Evolutionary conservation across 2,113 vertebrate species (phyloP).

Genomic region (Scartelaos histophorus): DNA sequence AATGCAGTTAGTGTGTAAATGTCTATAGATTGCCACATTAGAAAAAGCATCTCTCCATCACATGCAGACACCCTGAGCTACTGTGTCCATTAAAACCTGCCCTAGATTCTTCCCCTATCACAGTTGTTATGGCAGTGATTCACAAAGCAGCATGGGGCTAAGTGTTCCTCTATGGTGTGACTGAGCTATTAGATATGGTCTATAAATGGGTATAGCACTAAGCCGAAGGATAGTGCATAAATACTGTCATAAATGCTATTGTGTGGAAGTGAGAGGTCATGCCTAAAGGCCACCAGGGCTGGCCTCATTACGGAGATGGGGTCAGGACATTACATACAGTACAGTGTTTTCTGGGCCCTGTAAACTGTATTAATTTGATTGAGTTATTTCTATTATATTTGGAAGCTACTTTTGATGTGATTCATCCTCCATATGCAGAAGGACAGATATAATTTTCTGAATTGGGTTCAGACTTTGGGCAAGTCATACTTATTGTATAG

Average conservation of each 20-base stretch:
- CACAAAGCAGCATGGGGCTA: conserved; percentile 20
- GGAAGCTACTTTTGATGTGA: too few relatives aligned
- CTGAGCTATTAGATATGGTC: conserved; percentile 22
- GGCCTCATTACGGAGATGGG: background rate
- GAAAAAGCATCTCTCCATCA: conserved; percentile 25
- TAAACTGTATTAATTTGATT: too few relatives aligned
- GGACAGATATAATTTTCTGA: too few relatives aligned
- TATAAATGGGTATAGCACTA: conserved; percentile 39
- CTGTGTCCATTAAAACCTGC: conserved; percentile 31
- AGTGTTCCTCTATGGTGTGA: conserved; percentile 39
- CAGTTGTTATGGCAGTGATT: conserved; percentile 2
- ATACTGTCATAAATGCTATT: conserved; percentile 24
- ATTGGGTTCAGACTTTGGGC: too few relatives aligned
- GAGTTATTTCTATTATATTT: too few relatives aligned
- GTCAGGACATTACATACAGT: background rate
- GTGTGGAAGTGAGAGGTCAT: conserved; percentile 22
- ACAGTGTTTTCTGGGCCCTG: background rate
- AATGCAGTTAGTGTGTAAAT: conserved; percentile 4
- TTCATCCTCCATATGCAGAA: too few relatives aligned
- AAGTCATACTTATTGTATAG: too few relatives aligned
- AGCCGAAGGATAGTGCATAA: conserved; percentile 33
- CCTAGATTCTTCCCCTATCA: conserved; percentile 35
- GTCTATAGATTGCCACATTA: conserved; percentile 11
- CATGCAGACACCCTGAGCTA: conserved; percentile 18
- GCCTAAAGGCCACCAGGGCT: conserved; percentile 39